Percentiles rank a stretch among this genome's conserved stretches.
These are phyloP conservation scores for Aproaerema taeniolella DNA, from an alignment of 2,888 invertebrate genomes.

Conservation along the genomic window DNA sequence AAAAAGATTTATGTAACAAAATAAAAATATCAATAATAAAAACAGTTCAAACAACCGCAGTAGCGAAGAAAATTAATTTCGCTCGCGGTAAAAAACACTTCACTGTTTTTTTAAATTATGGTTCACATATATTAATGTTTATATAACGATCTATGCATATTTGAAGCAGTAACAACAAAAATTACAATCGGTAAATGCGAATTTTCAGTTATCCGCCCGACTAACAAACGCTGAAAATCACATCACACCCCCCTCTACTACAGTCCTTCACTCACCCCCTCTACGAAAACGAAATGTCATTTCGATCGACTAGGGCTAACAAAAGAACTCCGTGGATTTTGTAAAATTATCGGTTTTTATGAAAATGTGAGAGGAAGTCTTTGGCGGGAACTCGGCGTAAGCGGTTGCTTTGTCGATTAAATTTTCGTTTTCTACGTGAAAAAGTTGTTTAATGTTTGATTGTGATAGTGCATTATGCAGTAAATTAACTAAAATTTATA, in stretches of 20 bases:
- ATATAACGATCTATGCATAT: slow-evolving; percentile 32
- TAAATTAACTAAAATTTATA: no score
- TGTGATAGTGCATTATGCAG: no score
- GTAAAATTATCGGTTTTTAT: no score
- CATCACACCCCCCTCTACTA: slow-evolving; percentile 45
- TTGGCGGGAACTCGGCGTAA: no score
- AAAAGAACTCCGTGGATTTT: no score
- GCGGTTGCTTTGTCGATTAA: no score
- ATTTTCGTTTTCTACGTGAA: no score
- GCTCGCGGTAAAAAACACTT: slow-evolving; percentile 23
- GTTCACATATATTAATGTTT: slow-evolving; percentile 20
- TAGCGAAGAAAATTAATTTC: slow-evolving; percentile 26
- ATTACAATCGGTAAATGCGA: slow-evolving; percentile 44
- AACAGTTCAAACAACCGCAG: slow-evolving; percentile 44
- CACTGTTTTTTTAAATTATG: slow-evolving; percentile 22
- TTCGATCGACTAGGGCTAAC: slow-evolving; percentile 48
- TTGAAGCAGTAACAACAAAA: slow-evolving; percentile 34
- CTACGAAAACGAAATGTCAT: slow-evolving; percentile 60
- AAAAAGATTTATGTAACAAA: slow-evolving; percentile 22
- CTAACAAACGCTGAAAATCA: slow-evolving; percentile 32
- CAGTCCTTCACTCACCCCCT: slow-evolving; percentile 46
- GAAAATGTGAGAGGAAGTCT: no score
- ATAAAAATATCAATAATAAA: slow-evolving; percentile 46
- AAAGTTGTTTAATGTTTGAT: no score
- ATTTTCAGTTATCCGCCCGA: slow-evolving; percentile 42